Base-by-base conservation (phyloP, 2,113 vertebrate species). In the Eurystomus gularis region DNA sequence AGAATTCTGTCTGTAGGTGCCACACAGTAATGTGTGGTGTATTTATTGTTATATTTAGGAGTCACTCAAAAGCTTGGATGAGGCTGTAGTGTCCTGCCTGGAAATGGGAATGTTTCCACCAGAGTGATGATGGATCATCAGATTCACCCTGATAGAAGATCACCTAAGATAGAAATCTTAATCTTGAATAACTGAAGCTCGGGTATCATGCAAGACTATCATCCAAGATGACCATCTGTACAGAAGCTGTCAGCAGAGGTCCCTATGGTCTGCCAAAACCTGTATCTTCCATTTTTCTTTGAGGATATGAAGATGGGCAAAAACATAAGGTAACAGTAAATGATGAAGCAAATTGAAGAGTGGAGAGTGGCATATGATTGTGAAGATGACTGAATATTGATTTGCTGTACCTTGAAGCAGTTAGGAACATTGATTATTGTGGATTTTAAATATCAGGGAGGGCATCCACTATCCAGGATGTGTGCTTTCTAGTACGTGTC, bases 221-320 rank as follows among this genome's bases (percentile, higher is more conserved):
- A 71, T 31, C 40, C 44, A 61, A 7, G 9, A 49, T 70, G 88
- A 80, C 76, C 33, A 0, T 42, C 68, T 86, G 72, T 37, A 81
- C 4, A 64, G 93, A 61, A 88, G 21, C 77, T 94, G 88, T 95
- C 86, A 86, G 92, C 72, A 96, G 86, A 94, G 88, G 80, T 92
- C 94, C 58, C 80, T 88, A 20, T 71, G 88, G 82, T 82, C 90
- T 94, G 80, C 76, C 3, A 3, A 83, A 95, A 86, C 69, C 35
- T 26, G 55, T 16, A 75, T 57, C 55, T 64, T 68, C 35, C 37
- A 19, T 81, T 81, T 77, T 17, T 28, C 69, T 61, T 37, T 1
- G 0, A 84, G 60, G 35, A 49, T n/a, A 13, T 13, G 29, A 65
- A 51, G 60, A 25, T 39, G 52, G 52, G 10, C 35, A 69, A 35